phyloP scores from a whole-genome alignment of 2,113 vertebrate genomes.

The Acanthisitta chloris region DNA sequence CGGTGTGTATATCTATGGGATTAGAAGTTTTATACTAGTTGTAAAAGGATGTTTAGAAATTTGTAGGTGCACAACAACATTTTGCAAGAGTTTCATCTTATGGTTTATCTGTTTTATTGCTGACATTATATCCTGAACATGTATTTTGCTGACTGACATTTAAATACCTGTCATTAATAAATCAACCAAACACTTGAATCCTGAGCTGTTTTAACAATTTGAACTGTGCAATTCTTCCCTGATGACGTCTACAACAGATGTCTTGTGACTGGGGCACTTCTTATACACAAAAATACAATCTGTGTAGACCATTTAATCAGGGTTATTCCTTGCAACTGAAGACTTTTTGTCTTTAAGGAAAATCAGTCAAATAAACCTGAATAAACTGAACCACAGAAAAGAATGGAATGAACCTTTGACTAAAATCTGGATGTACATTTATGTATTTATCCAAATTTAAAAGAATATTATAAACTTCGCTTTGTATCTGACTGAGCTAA shows the following conservation, averaged over 20 bases:
- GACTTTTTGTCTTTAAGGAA: neutral
- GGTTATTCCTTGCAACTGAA: neutral
- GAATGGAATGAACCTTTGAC: neutral
- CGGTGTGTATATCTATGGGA: accelerated
- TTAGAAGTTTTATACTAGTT: neutral
- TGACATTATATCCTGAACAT: neutral
- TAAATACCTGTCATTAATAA: neutral
- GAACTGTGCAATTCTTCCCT: neutral
- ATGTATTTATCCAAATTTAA: neutral
- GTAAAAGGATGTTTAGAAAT: neutral
- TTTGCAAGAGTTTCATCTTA: neutral
- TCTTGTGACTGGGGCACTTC: neutral
- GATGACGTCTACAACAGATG: neutral
- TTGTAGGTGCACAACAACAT: neutral
- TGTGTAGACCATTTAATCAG: neutral
- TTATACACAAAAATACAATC: neutral
- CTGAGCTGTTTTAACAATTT: neutral
- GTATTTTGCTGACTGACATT: neutral
- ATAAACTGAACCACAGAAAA: neutral
- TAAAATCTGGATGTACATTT: neutral
- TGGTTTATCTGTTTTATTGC: neutral
- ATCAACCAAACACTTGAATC: neutral
- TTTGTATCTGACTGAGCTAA: neutral
- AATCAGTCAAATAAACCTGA: neutral
- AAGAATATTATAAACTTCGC: slow-evolving; percentile 10